Conservation (phyloP, 2,797 vertebrate species). For the Anguilla megastoma region DNA sequence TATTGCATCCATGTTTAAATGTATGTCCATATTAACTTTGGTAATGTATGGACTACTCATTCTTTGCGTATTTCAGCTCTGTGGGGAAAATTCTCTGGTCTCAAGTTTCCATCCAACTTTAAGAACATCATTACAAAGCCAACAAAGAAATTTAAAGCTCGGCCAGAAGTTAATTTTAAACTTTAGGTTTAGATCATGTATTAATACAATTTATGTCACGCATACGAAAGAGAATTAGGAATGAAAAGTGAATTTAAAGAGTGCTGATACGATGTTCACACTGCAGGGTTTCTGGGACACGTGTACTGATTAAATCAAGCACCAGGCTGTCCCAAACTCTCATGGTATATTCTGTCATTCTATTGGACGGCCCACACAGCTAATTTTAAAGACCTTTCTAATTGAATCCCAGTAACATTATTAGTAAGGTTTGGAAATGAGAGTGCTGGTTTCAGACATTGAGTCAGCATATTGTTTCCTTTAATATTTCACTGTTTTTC, state of each 20-base stretch:
- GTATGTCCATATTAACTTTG: neutral
- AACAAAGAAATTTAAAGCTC: conserved; percentile 54
- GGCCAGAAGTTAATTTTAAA: conserved; percentile 58
- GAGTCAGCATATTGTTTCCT: neutral
- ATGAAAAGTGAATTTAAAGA: conserved; percentile 64
- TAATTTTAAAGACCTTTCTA: conserved; percentile 67
- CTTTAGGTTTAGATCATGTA: conserved; percentile 63
- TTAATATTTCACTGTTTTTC: neutral
- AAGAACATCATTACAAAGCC: neutral
- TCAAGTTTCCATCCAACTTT: neutral
- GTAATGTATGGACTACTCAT: neutral
- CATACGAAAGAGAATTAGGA: conserved; percentile 62
- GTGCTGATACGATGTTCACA: conserved; percentile 52
- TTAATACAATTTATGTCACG: conserved; percentile 51
- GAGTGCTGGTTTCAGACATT: conserved; percentile 31
- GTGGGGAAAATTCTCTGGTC: neutral
- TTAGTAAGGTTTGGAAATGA: conserved; percentile 58
- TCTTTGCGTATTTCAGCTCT: neutral
- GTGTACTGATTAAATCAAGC: conserved; percentile 67
- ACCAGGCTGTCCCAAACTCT: conserved; percentile 57
- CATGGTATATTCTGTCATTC: conserved; percentile 62
- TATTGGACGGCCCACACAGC: conserved; percentile 68
- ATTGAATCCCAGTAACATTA: conserved; percentile 62
- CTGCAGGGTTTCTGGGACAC: conserved; percentile 57
- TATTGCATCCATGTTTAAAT: neutral